Conservation (phyloP, 2,113 vertebrate genomes). For the Lepus timidus region DNA sequence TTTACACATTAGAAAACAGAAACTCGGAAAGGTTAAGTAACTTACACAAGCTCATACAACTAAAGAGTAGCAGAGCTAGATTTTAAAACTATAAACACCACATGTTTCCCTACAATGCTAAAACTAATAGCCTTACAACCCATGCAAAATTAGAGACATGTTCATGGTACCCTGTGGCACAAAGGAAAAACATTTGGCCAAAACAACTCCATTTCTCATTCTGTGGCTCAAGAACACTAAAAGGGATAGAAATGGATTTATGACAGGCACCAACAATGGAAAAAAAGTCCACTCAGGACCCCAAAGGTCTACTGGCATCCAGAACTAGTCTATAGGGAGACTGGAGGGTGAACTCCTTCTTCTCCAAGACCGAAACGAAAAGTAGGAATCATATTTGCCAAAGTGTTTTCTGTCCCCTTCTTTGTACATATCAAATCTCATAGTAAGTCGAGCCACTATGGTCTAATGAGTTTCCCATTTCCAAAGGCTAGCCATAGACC, state of each 20-base stretch:
- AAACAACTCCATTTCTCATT: background rate
- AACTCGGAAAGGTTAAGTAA: background rate
- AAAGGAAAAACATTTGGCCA: background rate
- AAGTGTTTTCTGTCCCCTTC: conserved; percentile 18
- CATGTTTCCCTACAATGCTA: background rate
- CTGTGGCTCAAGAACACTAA: background rate
- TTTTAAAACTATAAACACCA: background rate
- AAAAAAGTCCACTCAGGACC: no score
- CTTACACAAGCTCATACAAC: background rate
- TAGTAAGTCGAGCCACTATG: background rate
- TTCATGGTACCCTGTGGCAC: background rate
- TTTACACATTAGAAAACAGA: conserved; percentile 27
- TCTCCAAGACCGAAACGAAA: background rate
- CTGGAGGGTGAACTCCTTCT: background rate
- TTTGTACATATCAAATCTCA: background rate
- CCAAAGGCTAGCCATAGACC: background rate
- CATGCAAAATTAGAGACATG: background rate
- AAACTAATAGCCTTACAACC: background rate
- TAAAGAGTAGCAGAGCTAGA: background rate
- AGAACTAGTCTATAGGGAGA: background rate
- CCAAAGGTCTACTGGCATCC: background rate
- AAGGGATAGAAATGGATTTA: background rate
- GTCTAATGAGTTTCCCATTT: background rate
- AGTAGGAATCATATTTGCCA: background rate
- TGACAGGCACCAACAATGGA: background rate